Conservation (phyloP, 2,113 vertebrate genomes). For the Andinoacara biseriatus region DNA sequence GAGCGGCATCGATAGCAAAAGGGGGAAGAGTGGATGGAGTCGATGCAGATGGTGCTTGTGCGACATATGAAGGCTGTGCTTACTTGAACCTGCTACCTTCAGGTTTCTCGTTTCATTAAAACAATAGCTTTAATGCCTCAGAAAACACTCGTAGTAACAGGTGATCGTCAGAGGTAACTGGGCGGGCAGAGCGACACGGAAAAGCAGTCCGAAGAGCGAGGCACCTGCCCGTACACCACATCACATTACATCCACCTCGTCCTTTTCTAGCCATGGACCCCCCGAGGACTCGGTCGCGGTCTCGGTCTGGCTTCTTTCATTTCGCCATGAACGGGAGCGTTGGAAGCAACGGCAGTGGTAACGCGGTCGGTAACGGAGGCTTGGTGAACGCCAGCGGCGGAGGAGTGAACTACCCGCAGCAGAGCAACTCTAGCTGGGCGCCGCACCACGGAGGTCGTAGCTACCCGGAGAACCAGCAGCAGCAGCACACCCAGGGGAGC, state of each 20-base stretch:
- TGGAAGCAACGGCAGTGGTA: conserved; percentile 67
- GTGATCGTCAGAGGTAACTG: conserved; percentile 31
- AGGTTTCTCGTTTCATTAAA: conserved; percentile 23
- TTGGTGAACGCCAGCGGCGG: conserved; percentile 69
- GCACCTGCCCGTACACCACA: conserved; percentile 44
- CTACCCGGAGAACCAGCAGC: conserved; percentile 79
- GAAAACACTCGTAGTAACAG: conserved; percentile 22
- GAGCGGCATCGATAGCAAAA: background rate
- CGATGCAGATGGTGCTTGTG: conserved; percentile 53
- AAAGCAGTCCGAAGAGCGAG: conserved; percentile 49
- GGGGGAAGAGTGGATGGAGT: conserved; percentile 23
- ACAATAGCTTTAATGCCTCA: conserved; percentile 54
- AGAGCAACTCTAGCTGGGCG: conserved; percentile 76
- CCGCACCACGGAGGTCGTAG: conserved; percentile 75
- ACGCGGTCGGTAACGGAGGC: conserved; percentile 68
- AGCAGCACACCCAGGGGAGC: conserved; percentile 71
- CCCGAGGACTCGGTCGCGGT: conserved; percentile 84
- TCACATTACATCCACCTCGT: conserved; percentile 56
- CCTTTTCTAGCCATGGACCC: conserved; percentile 77
- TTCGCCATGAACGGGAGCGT: conserved; percentile 71
- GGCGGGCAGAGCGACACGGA: conserved; percentile 31
- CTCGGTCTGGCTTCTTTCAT: conserved; percentile 84
- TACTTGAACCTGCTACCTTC: conserved; percentile 49
- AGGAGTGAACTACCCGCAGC: conserved; percentile 73
- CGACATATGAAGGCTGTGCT: conserved; percentile 34